Evolutionary conservation across 2,113 vertebrate species (phyloP).

Genomic region (Laticauda laticaudata): DNA sequence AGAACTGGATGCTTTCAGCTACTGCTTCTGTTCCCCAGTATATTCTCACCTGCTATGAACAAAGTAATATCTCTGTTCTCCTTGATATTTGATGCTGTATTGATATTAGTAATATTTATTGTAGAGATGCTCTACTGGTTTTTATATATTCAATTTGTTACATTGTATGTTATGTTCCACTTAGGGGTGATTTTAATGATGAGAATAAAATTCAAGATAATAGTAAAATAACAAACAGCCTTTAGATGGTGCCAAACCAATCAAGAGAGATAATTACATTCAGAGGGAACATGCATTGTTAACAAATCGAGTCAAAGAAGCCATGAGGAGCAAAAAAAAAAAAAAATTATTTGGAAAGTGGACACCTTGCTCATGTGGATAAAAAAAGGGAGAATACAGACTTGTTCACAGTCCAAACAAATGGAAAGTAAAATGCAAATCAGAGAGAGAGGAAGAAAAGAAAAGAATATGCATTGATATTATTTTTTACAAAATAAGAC

Average conservation of each 20-base stretch:
- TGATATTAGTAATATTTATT: not conserved
- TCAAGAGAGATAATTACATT: not conserved
- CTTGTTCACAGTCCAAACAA: not conserved
- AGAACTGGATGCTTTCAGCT: not conserved
- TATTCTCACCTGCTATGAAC: not conserved
- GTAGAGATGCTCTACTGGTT: not conserved
- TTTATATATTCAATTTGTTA: not conserved
- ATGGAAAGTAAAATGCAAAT: not conserved
- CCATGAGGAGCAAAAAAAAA: not conserved
- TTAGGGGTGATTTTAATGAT: not conserved
- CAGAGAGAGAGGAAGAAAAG: not conserved
- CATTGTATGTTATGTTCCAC: not conserved
- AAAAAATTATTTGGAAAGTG: not conserved
- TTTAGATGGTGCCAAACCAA: not conserved
- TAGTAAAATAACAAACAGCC: not conserved
- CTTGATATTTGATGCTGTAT: not conserved
- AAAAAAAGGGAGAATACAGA: not conserved
- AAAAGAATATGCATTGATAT: not conserved
- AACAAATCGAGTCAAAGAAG: not conserved
- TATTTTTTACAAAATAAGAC: not conserved
- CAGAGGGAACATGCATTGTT: not conserved
- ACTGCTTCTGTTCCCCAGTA: not conserved
- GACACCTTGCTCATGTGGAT: not conserved
- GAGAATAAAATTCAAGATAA: not conserved
- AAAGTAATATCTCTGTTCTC: not conserved